Evolutionary conservation across 2,113 vertebrate genomes (phyloP), one percentile per base, ranked within the genome.

Genomic region (Dissostichus mawsoni): DNA sequence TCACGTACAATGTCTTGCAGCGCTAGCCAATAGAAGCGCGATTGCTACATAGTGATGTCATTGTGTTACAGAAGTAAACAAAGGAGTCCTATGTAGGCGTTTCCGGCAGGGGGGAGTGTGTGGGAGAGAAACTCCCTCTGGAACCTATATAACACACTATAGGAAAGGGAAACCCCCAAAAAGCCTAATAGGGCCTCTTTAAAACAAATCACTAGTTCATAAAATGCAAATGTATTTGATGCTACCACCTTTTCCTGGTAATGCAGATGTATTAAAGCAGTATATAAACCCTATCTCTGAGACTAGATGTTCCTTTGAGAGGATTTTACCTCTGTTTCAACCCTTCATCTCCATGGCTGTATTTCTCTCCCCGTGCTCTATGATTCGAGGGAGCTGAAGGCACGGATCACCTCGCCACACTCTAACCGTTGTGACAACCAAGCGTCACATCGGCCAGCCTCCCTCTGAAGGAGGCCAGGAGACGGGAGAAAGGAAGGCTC

Each of bases 381-480:
- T 67, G 52, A 61, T 47, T 48, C 8, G 4, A 7, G 50, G 63
- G 53, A 74, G 77, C 77, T 62, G 44, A 87, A 79, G 51, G 52
- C 78, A 65, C 25, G 14, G 5, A 82, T 84, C 78, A 82, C 52
- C 20, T 67, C 9, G 0, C 45, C 17, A 23, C 69, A 12, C 67
- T 41, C 8, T 51, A 75, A 81, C 68, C 10, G 11, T 50, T 78
- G 74, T 87, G 85, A 83, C 77, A 87, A 23, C 25, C 33, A 11
- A 5, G 70, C 57, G 17, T 77, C 66, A 74, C 53, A 65, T 56
- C 5, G 47, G 51, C 73, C 50, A 20, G 50, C 59, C 53, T 3
- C 29, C 58, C 36, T 14, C 52, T 44, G 56, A 81, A 44, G 36
- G 48, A 80, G 67, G 48, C 67, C 59, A 36, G 61, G 63, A 74